These are phyloP conservation scores for Ophioderma brevispina DNA, from an alignment of 35 echinoderm and acorn worm species.

Conservation along the genomic window DNA sequence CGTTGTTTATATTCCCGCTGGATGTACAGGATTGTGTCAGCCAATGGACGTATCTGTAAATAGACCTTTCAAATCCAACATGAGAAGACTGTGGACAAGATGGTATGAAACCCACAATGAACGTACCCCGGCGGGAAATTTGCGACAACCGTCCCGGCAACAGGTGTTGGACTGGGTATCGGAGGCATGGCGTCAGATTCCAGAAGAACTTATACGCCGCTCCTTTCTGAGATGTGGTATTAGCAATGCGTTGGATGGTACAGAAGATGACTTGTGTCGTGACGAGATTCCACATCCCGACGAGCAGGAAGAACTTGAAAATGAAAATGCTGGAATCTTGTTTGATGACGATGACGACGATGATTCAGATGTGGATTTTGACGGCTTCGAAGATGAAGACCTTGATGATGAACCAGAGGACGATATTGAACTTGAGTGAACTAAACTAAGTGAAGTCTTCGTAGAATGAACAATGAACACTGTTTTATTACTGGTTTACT, in stretches of 20 bases:
- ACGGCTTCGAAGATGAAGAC: conserved; percentile 2
- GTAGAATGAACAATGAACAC: too few relatives aligned
- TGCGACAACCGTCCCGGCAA: conserved; percentile 19
- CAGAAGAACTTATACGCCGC: background rate
- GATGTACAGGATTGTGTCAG: background rate
- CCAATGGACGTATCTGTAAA: background rate
- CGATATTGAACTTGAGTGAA: background rate
- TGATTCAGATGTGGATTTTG: conserved; percentile 13
- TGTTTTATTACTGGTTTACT: too few relatives aligned
- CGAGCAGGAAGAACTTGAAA: conserved; percentile 7
- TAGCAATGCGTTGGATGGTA: conserved; percentile 9
- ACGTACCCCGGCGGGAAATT: background rate
- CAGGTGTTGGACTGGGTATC: conserved; percentile 19
- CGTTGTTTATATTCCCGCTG: background rate
- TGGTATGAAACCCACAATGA: background rate
- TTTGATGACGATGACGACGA: conserved; percentile 18
- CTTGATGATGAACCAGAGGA: background rate
- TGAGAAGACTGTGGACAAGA: background rate
- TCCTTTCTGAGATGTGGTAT: background rate
- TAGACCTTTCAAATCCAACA: background rate
- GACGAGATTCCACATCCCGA: background rate
- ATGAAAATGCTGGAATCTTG: background rate
- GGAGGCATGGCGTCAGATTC: background rate
- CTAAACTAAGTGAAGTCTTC: too few relatives aligned
- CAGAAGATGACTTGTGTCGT: background rate